phyloP scores from a whole-genome alignment of 2,888 invertebrate species.

The Limnephilus rhombicus region DNA sequence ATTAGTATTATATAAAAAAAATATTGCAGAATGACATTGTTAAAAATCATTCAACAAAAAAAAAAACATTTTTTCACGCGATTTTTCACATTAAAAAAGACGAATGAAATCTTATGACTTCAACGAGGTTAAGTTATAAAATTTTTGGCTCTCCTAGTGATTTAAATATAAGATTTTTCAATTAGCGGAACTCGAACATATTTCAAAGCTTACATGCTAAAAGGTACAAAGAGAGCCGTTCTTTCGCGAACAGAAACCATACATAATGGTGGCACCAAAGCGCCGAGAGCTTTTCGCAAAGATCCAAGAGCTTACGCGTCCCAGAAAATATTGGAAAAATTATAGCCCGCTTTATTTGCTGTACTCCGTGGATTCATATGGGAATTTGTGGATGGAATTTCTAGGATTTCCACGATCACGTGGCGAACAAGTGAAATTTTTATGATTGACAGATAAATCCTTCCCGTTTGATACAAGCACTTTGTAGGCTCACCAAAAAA shows the following conservation, averaged over 20 bases:
- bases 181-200: neutral
- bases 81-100: too few species aligned
- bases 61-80: too few species aligned
- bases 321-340: conserved; percentile 49
- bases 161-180: neutral
- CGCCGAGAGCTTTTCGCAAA: conserved; percentile 30
- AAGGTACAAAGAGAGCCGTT: conserved; percentile 34
- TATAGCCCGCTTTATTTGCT: conserved; percentile 34
- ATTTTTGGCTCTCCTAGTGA: neutral
- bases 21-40: too few species aligned
- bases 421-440: conserved; percentile 14
- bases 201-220: neutral
- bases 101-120: neutral
- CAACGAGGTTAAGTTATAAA: neutral
- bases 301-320: conserved; percentile 43
- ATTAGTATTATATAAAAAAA: too few species aligned
- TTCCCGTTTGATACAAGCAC: neutral
- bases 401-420: conserved; percentile 42
- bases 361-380: conserved; percentile 43
- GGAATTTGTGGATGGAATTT: conserved; percentile 44
- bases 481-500: neutral
- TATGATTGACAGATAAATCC: conserved; percentile 7
- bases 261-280: conserved; percentile 36
- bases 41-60: too few species aligned
- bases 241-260: conserved; percentile 36